Percentiles rank a stretch among this genome's conserved stretches.
Evolutionary conservation across 37 sponge, comb jelly and placozoan species (phyloP).

Genomic region (Haliclona indistincta): DNA sequence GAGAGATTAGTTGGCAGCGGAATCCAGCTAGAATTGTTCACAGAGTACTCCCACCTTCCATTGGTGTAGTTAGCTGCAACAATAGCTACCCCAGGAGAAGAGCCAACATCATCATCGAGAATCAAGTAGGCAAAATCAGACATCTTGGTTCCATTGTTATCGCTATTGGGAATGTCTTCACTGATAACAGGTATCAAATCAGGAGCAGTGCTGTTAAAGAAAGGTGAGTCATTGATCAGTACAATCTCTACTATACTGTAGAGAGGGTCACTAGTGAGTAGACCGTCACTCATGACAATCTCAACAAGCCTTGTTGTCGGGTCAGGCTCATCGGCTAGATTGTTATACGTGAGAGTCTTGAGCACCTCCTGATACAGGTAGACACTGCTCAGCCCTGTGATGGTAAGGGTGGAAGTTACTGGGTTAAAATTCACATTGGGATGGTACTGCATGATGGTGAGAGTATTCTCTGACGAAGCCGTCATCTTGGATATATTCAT

Average conservation of each 20-base stretch:
- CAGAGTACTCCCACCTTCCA: conserved; percentile 60
- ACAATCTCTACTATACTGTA: conserved; percentile 45
- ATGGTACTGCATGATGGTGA: background rate
- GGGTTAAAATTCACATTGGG: conserved; percentile 21
- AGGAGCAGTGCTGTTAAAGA: conserved; percentile 30
- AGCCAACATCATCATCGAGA: conserved; percentile 65
- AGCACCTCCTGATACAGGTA: conserved; percentile 64
- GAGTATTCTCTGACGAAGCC: conserved; percentile 1
- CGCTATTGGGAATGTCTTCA: conserved; percentile 51
- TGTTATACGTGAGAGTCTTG: conserved; percentile 73
- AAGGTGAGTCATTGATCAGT: conserved; percentile 91
- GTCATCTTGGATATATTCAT: conserved; percentile 26
- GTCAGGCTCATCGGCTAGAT: conserved; percentile 85
- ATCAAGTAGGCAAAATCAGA: conserved; percentile 48
- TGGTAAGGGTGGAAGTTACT: conserved; percentile 24
- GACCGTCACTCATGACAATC: conserved; percentile 70
- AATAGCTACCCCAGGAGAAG: conserved; percentile 66
- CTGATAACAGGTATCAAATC: conserved; percentile 45
- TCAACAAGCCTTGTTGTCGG: conserved; percentile 34
- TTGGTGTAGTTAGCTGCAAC: conserved; percentile 35
- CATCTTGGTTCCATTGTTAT: conserved; percentile 50
- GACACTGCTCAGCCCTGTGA: conserved; percentile 66
- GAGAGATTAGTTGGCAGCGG: background rate
- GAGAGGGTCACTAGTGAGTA: conserved; percentile 35
- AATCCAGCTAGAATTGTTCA: conserved; percentile 36